Evolutionary conservation across 2,888 invertebrate species (phyloP).

Genomic region (Alloplasta piceator): DNA sequence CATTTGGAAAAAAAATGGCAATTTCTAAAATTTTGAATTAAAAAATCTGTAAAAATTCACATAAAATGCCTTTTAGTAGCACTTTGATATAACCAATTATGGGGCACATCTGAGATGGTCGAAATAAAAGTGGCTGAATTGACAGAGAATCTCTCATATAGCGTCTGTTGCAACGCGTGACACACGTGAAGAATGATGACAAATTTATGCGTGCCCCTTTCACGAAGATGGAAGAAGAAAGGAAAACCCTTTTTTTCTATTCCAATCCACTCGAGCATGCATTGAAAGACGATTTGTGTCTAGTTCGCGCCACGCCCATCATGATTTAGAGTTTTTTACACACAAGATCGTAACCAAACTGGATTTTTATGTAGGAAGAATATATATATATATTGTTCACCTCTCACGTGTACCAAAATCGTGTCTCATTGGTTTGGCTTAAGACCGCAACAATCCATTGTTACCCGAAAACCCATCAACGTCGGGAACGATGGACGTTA

Average conservation of each 20-base stretch:
- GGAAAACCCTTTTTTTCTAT: constrained; percentile 66
- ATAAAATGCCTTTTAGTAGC: too few relatives aligned
- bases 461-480: constrained; percentile 47
- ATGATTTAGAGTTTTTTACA: constrained; percentile 50
- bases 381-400: not conserved
- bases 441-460: constrained; percentile 69
- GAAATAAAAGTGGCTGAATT: too few relatives aligned
- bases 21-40: too few relatives aligned
- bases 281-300: constrained; percentile 75
- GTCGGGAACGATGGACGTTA: constrained; percentile 26
- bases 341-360: constrained; percentile 55
- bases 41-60: too few relatives aligned
- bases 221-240: constrained; percentile 4
- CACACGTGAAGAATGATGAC: constrained; percentile 18
- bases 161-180: constrained; percentile 14
- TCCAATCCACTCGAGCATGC: constrained; percentile 76
- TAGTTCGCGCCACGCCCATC: constrained; percentile 72
- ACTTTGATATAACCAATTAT: too few relatives aligned
- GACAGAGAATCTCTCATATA: too few relatives aligned
- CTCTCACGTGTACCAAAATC: constrained; percentile 27
- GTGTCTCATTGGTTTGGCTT: constrained; percentile 67
- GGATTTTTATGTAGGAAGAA: constrained; percentile 49
- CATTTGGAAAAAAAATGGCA: too few relatives aligned
- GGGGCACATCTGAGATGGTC: too few relatives aligned
- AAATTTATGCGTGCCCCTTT: constrained; percentile 42